Base-by-base conservation (phyloP, 2,888 invertebrate genomes). In the Crematogaster levior region DNA sequence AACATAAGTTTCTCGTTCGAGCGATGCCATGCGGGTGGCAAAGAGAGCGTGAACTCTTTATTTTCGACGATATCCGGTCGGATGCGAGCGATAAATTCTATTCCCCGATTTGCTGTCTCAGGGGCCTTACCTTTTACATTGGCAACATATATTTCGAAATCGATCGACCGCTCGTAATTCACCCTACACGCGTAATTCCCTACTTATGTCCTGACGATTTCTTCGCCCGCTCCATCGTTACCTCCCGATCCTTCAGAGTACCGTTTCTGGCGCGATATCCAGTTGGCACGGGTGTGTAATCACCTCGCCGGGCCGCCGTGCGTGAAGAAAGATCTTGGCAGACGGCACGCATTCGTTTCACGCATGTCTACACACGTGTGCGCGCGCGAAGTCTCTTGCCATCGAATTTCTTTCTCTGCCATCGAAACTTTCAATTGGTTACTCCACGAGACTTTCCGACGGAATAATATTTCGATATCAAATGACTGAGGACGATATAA, bases 201-300 rank as follows among this genome's bases (percentile, higher is more conserved):
- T 86, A 86, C 88, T 89, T 89, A 87, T 82, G 86, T 84, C 85
- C 80, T 82, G 84, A 85, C 82, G 68, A 89, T 88, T 88, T 83
- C 75, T 90, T 84, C 82, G 77, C 74, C 48, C 83, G 79, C 84
- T 83, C 68, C 79, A 82, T 83, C 83, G 81, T 53, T n/a, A 84
- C 21, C 18, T 58, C 27, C 24, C 81, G 21, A 40, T 58, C 65
- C 9, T 30, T 51, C 65, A n/a, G 34, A 58, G 56, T 79, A 68
- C 84, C 79, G 89, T 91, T 91, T 88, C 92, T 93, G 92, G 92
- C 92, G 91, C 89, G 81, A 87, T 79, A 88, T 91, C 88, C 90
- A 90, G 85, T 92, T 93, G 93, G 93, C 93, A 92, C 91, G 66
- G 75, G 68, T 86, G 82, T 85, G 90, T 92, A 93, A 93, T 93